These are phyloP conservation scores for Brachirus orientalis DNA, from an alignment of 2,113 vertebrate genomes.

Conservation along the genomic window DNA sequence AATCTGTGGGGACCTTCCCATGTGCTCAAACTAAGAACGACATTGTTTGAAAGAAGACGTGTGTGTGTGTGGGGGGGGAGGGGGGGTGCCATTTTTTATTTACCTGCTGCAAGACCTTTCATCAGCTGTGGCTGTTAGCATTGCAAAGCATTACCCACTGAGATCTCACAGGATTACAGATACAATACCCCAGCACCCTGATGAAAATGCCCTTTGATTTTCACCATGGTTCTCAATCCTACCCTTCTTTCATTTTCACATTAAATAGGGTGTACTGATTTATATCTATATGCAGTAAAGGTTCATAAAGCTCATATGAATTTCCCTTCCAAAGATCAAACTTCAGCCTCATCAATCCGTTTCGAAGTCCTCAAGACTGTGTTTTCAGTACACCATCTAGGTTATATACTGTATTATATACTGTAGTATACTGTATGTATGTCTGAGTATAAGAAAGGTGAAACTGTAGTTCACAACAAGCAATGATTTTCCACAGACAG, in stretches of 20 bases:
- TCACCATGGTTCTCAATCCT: not conserved
- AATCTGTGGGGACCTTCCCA: conserved; percentile 50
- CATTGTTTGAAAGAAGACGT: conserved; percentile 18
- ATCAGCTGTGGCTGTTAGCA: conserved; percentile 3
- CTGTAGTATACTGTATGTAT: not conserved
- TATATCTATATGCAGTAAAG: not conserved
- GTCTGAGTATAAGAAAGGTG: not conserved
- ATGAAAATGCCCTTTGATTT: conserved; percentile 13
- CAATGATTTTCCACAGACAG: too few relatives aligned
- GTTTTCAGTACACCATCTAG: not conserved
- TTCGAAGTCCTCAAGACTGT: conserved; percentile 31
- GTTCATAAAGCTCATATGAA: conserved; percentile 13
- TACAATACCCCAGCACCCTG: not conserved
- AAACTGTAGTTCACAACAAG: too few relatives aligned
- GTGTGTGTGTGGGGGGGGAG: too few relatives aligned
- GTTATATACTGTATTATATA: not conserved
- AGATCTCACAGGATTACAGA: conserved; percentile 13
- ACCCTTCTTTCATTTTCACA: not conserved
- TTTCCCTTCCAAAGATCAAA: conserved; percentile 11
- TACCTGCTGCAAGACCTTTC: conserved; percentile 6
- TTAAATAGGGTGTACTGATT: conserved; percentile 1
- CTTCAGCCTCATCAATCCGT: conserved; percentile 27
- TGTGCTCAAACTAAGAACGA: conserved; percentile 37
- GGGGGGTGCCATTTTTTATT: conserved; percentile 37
- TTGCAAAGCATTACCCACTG: conserved; percentile 2